Conservation (phyloP, 2,797 vertebrate genomes). For the Sarcophilus harrisii region DNA sequence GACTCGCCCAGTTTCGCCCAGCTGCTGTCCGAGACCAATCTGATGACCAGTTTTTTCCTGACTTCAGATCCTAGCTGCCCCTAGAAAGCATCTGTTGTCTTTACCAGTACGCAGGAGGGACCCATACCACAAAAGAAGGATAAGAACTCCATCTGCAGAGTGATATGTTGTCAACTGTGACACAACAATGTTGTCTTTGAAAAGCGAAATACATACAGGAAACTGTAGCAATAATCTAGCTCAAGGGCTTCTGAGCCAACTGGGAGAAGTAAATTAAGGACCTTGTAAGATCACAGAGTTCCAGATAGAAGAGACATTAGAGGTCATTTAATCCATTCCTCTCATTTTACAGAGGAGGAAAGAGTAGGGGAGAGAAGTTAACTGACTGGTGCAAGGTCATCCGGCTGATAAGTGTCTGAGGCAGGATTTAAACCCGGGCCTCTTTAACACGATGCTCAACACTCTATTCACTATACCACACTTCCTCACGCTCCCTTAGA, state of each 20-base stretch:
- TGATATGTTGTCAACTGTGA: neutral
- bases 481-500: neutral
- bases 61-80: neutral
- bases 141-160: constrained; percentile 3
- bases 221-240: neutral
- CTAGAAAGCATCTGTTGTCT: neutral
- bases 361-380: neutral
- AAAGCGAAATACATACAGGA: constrained; percentile 35
- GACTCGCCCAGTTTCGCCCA: neutral
- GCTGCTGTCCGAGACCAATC: neutral
- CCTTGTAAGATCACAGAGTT: neutral
- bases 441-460: neutral
- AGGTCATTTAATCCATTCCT: neutral
- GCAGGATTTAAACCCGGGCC: neutral
- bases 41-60: constrained; percentile 3
- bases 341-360: neutral
- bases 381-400: neutral
- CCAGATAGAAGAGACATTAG: neutral
- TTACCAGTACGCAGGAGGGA: too few relatives aligned
- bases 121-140: neutral
- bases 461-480: neutral
- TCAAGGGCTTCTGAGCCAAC: constrained; percentile 31
- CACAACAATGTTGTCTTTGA: constrained; percentile 26
- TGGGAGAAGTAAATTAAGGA: constrained; percentile 5
- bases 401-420: neutral